These are phyloP conservation scores for Epinephelus cyanopodus DNA, from an alignment of 2,113 vertebrate genomes.

Conservation along the genomic window DNA sequence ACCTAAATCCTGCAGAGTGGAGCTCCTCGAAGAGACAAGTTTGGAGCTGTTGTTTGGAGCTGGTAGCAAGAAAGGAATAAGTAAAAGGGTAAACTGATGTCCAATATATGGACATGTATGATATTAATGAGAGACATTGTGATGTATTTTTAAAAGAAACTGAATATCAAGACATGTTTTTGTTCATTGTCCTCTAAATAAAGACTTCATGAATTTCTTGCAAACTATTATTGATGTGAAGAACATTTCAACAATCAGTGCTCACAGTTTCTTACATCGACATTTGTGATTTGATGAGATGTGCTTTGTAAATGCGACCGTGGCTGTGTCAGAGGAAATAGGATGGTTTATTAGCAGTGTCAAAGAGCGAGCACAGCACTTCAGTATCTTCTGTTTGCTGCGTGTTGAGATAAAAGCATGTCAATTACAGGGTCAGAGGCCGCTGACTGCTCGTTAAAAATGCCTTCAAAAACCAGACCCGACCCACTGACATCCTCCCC, in stretches of 20 bases:
- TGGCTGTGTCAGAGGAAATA: slow-evolving; percentile 17
- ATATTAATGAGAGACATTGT: not conserved
- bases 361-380: slow-evolving; percentile 35
- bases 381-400: slow-evolving; percentile 38
- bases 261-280: not conserved
- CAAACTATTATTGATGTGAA: not conserved
- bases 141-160: not conserved
- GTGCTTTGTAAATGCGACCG: not conserved
- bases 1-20: not conserved
- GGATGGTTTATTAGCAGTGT: slow-evolving; percentile 46
- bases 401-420: slow-evolving; percentile 65
- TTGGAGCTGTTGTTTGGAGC: slow-evolving; percentile 15
- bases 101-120: not conserved
- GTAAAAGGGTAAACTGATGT: not conserved
- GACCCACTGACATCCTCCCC: not conserved
- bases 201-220: not conserved
- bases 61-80: not conserved
- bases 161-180: not conserved
- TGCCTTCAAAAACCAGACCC: slow-evolving; percentile 20
- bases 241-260: not conserved
- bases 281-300: not conserved
- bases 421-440: slow-evolving; percentile 70
- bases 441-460: slow-evolving; percentile 59
- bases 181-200: not conserved
- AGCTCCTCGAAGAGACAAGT: not conserved